Conservation (phyloP, 2,113 vertebrate species). For the Sander vitreus region DNA sequence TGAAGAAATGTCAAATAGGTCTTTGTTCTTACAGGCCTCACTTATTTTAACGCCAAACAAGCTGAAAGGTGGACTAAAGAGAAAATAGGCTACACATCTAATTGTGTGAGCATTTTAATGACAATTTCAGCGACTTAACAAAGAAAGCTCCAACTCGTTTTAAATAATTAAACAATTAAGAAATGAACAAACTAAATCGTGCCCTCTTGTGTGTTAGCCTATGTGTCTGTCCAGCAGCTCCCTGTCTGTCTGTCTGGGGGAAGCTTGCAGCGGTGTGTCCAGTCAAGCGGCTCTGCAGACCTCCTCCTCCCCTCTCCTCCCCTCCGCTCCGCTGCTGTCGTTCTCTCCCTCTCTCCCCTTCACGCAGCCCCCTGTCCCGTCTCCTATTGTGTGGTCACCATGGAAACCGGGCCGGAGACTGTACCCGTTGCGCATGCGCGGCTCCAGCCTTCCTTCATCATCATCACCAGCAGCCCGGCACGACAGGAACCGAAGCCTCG, state of each 20-base stretch:
- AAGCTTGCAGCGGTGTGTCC: constrained; percentile 79
- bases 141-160: constrained; percentile 20
- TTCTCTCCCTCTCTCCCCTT: constrained; percentile 72
- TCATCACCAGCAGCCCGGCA: constrained; percentile 34
- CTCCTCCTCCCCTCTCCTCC: constrained; percentile 65
- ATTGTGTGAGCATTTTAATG: neutral
- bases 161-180: constrained; percentile 21
- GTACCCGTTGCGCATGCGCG: constrained; percentile 74
- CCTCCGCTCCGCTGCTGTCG: constrained; percentile 66
- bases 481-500: constrained; percentile 2
- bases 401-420: constrained; percentile 80
- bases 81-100: neutral
- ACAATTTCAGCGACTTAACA: constrained; percentile 14
- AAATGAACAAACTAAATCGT: neutral
- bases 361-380: constrained; percentile 85
- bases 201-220: neutral
- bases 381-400: constrained; percentile 88
- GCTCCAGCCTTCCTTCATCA: constrained; percentile 60
- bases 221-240: constrained; percentile 26
- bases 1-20: neutral
- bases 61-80: neutral
- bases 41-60: neutral
- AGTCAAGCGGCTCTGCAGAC: constrained; percentile 83
- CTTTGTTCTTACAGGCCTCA: constrained; percentile 47
- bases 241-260: constrained; percentile 50